Evolutionary conservation across 1,140 invertebrate genomes (phyloP).

Genomic region (Neodiprion pinetum): DNA sequence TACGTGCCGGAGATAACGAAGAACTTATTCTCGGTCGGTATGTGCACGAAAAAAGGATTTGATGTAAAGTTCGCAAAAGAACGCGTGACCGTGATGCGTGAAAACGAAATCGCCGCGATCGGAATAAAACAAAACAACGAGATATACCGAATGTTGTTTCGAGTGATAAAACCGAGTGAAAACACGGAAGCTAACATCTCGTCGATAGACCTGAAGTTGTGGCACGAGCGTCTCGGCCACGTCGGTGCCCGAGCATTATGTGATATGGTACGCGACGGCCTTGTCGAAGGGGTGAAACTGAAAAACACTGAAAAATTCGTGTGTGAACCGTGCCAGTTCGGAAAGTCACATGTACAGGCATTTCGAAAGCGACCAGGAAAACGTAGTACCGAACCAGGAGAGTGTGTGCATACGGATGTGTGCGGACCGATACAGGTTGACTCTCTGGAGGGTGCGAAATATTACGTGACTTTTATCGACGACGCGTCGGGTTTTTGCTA

Average conservation of each 20-base stretch:
- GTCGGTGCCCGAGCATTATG: conserved; percentile 19
- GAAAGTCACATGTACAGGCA: conserved; percentile 40
- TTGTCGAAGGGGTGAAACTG: conserved; percentile 11
- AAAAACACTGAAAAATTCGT: conserved; percentile 16
- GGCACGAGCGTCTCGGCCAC: conserved; percentile 28
- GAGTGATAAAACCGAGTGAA: not conserved
- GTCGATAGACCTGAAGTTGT: conserved; percentile 19
- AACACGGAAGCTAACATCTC: conserved; percentile 4
- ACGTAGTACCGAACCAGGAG: not conserved
- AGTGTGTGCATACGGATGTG: not conserved
- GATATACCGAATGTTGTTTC: conserved; percentile 20
- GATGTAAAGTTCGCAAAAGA: conserved; percentile 21
- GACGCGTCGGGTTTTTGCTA: conserved; percentile 43
- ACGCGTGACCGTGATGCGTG: conserved; percentile 18
- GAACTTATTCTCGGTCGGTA: conserved; percentile 31
- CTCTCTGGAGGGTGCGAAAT: not conserved
- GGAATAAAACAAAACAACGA: conserved; percentile 15
- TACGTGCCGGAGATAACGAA: conserved; percentile 21
- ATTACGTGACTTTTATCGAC: not conserved
- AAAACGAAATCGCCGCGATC: conserved; percentile 26
- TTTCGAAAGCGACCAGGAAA: conserved; percentile 26
- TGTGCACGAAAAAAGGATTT: conserved; percentile 23
- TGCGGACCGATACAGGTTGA: not conserved
- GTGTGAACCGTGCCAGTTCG: conserved; percentile 37
- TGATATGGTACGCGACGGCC: conserved; percentile 21